Evolutionary conservation across 2,797 vertebrate species (phyloP).

Genomic region (Phoebastria nigripes): DNA sequence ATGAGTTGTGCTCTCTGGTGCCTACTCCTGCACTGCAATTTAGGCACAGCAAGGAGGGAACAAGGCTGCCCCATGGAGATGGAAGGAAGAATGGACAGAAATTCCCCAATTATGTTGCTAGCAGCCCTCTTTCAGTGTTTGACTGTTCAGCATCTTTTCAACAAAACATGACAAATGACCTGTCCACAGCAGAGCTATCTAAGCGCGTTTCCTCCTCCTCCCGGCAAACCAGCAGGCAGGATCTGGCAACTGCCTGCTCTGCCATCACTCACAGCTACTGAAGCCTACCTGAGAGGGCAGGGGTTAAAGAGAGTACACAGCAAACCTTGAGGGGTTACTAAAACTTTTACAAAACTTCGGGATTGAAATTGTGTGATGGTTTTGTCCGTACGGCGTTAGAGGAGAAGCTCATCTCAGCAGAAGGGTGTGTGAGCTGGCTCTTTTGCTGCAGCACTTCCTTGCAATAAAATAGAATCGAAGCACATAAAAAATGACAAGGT

Average conservation of each 20-base stretch:
- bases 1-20: not conserved
- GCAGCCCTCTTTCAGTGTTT: not conserved
- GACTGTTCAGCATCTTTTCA: not conserved
- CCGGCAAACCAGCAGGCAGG: not conserved
- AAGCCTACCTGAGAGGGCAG: not conserved
- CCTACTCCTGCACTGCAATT: not conserved
- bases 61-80: not conserved
- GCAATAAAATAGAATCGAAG: not conserved
- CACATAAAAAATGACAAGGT: not conserved
- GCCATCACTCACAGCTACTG: not conserved
- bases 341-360: not conserved
- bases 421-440: not conserved
- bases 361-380: not conserved
- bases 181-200: not conserved
- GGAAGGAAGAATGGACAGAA: not conserved
- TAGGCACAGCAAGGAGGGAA: not conserved
- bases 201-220: accelerated
- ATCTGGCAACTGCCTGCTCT: not conserved
- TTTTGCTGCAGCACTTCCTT: not conserved
- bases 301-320: not conserved
- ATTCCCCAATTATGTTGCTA: not conserved
- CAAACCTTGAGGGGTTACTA: not conserved
- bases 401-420: not conserved
- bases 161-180: not conserved
- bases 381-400: not conserved